These are phyloP conservation scores for Panagrolaimus sp. DNA, from an alignment of 1,140 invertebrate species.

Conservation along the genomic window DNA sequence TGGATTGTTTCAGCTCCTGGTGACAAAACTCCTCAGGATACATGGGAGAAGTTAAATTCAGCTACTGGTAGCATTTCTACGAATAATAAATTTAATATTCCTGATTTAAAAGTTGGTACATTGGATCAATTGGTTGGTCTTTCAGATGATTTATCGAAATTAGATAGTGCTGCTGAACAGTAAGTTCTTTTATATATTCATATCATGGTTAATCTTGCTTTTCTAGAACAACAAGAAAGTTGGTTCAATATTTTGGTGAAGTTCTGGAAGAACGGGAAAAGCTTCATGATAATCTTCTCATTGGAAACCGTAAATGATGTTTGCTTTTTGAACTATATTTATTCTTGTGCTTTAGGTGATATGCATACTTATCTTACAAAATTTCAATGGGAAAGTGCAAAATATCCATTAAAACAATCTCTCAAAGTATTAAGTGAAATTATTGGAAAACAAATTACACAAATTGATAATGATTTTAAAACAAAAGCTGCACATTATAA, in stretches of 20 bases:
- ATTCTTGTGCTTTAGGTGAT: too few relatives aligned
- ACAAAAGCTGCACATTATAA: constrained; percentile 90
- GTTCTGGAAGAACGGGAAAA: constrained; percentile 94
- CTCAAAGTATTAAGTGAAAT: constrained; percentile 92
- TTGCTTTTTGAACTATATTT: too few relatives aligned
- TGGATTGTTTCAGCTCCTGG: constrained; percentile 97
- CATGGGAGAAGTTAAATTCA: constrained; percentile 88
- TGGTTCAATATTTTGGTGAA: constrained; percentile 88
- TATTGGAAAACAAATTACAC: constrained; percentile 94
- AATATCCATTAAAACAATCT: constrained; percentile 97
- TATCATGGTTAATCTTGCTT: too few relatives aligned
- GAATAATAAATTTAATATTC: constrained; percentile 95
- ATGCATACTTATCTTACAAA: constrained; percentile 83
- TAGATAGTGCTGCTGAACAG: constrained; percentile 86
- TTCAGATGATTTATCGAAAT: constrained; percentile 93
- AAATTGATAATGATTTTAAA: constrained; percentile 95
- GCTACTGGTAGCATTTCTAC: constrained; percentile 71
- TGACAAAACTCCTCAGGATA: constrained; percentile 92
- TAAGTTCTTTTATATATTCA: too few relatives aligned
- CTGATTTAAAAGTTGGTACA: constrained; percentile 98
- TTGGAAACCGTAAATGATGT: constrained; percentile 64
- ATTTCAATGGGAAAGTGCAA: constrained; percentile 99
- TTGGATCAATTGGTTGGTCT: constrained; percentile 94
- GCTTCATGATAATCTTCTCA: constrained; percentile 88
- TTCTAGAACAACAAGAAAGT: constrained; percentile 64